phyloP scores from a whole-genome alignment of 2,797 vertebrate species.

The Scyliorhinus canicula region DNA sequence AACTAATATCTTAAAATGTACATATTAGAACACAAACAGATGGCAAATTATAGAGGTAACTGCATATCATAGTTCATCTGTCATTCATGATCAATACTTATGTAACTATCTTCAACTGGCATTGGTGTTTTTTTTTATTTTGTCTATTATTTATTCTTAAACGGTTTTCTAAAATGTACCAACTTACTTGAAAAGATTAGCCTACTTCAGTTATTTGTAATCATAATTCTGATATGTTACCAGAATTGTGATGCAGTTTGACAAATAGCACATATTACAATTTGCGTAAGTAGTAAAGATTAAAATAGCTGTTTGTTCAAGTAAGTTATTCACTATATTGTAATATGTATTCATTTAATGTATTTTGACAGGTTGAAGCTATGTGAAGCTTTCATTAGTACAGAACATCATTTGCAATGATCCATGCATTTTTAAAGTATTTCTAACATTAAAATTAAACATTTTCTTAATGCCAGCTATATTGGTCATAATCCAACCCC shows the following conservation, averaged over 20 bases:
- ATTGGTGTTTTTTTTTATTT: not conserved
- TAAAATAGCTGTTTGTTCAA: constrained; percentile 9
- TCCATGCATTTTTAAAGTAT: not conserved
- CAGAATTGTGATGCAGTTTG: not conserved
- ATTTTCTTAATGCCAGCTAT: not conserved
- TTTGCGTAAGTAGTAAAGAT: not conserved
- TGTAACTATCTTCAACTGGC: not conserved
- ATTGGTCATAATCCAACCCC: not conserved
- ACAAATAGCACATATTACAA: not conserved
- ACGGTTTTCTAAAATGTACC: not conserved
- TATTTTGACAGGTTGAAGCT: not conserved
- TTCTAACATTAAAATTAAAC: not conserved
- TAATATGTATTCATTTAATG: not conserved
- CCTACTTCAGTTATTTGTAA: constrained; percentile 25
- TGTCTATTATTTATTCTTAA: constrained; percentile 1
- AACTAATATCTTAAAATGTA: not conserved
- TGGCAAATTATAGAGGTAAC: not conserved
- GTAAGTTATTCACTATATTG: constrained; percentile 2
- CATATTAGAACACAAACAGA: not conserved
- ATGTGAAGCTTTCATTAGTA: not conserved
- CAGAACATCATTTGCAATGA: not conserved
- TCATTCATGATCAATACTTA: not conserved
- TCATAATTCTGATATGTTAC: constrained; percentile 13
- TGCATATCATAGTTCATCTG: not conserved
- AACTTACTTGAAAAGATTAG: constrained; percentile 19